A percentile compares a stretch with the other conserved stretches of the same genome.
These are phyloP conservation scores for Leptarthrus brevirostris DNA, from an alignment of 2,888 invertebrate genomes.

Conservation along the genomic window DNA sequence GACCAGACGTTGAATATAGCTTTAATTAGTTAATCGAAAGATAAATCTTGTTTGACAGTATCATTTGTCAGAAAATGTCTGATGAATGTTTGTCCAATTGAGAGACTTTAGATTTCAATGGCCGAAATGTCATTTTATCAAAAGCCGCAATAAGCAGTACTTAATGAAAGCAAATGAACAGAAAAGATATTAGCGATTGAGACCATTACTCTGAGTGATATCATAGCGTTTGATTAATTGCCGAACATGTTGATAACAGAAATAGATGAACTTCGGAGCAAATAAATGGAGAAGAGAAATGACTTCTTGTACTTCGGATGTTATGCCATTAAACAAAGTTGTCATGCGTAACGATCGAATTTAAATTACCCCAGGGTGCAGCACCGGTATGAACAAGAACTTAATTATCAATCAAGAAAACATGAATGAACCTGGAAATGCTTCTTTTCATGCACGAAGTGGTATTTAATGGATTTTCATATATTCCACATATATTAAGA, in stretches of 20 bases:
- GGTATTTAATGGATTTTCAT: too few relatives aligned
- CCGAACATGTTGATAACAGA: slow-evolving; percentile 42
- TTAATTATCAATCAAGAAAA: too few relatives aligned
- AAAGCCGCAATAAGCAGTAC: neutral
- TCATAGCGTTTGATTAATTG: slow-evolving; percentile 43
- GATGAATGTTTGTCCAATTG: slow-evolving; percentile 34
- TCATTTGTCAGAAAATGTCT: slow-evolving; percentile 35
- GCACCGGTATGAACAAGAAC: neutral
- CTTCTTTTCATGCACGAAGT: too few relatives aligned
- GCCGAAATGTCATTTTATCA: neutral
- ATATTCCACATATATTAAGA: too few relatives aligned
- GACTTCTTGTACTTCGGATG: slow-evolving; percentile 6
- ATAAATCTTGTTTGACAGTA: slow-evolving; percentile 42
- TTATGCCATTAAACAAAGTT: slow-evolving; percentile 13
- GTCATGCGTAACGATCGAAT: slow-evolving; percentile 35
- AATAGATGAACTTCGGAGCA: slow-evolving; percentile 1
- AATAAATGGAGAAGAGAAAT: slow-evolving; percentile 17
- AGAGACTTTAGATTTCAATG: neutral
- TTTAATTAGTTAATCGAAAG: slow-evolving; percentile 41
- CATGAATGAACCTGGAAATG: too few relatives aligned
- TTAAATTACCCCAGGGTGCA: neutral
- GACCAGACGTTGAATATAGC: slow-evolving; percentile 5
- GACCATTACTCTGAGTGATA: slow-evolving; percentile 29
- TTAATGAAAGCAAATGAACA: slow-evolving; percentile 26
- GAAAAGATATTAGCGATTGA: slow-evolving; percentile 31